Conservation (phyloP, 2,113 vertebrate genomes). For the Monopterus albus region DNA sequence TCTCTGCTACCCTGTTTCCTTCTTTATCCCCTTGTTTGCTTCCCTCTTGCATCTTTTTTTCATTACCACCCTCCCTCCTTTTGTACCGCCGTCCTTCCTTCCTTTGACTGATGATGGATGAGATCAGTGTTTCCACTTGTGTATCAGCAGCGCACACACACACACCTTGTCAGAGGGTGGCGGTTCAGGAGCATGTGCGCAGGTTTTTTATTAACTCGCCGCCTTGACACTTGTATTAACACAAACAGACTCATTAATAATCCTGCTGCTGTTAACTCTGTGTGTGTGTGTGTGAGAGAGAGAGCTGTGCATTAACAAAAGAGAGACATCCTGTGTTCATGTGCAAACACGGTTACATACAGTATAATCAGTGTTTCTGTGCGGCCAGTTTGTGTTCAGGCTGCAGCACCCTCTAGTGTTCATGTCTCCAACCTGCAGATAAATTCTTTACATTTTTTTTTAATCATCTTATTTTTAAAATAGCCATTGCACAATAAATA, state of each 20-base stretch:
- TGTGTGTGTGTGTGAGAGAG: slow-evolving; percentile 6
- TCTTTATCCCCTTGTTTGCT: neutral
- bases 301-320: neutral
- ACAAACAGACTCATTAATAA: neutral
- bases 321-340: neutral
- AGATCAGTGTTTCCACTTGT: neutral
- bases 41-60: neutral
- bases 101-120: neutral
- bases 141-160: neutral
- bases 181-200: neutral
- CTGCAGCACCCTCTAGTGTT: slow-evolving; percentile 38
- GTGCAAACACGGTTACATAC: neutral
- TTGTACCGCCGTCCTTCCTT: neutral
- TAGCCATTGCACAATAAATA: too few species aligned
- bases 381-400: neutral
- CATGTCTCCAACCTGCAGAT: neutral
- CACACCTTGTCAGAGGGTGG: neutral
- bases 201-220: neutral
- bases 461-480: too few species aligned
- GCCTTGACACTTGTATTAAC: slow-evolving; percentile 7
- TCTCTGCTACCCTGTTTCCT: neutral
- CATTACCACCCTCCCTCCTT: neutral
- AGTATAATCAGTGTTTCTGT: neutral
- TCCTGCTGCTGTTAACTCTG: neutral
- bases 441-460: too few species aligned